Base-by-base conservation (phyloP, 1,140 invertebrate species). In the Hesperophylax magnus region DNA sequence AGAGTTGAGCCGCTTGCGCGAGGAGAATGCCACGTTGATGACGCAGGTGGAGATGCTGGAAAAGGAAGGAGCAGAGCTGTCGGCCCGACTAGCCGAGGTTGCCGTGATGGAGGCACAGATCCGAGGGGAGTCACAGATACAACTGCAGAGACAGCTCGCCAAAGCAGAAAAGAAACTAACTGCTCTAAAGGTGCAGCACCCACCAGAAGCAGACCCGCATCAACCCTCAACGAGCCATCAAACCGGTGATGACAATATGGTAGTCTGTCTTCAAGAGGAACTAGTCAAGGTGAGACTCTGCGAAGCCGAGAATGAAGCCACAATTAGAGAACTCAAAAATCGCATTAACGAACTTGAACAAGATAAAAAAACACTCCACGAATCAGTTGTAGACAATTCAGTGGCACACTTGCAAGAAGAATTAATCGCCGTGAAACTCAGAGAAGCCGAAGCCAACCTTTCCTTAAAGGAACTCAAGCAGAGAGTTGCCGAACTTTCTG, bases 51-150 rank as follows among this genome's bases (percentile, higher is more conserved):
- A 99, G 86, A 93, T 98, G 81, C 89, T 99, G 27, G 98, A 99
- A 87, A 95, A 95, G 34, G 96, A 97, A 86, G 96, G 95, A n/a
- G 94, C 95, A 24, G 94, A 95, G 79, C 87, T 97, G 22, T 98
- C 98, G 0, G 97, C 99, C 88, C 92, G 97, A 79, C 91, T 99
- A 83, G 83, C 83, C 5, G 78, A 69, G 5, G 97, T 99, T 2
- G 93, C 97, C 65, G 98, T 98, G 61, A 98, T 99, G 90, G 97
- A 99, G 15, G 97, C 96, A 39, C 91, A 97, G 18, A 98, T 98
- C 0, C 97, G 99, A 86, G 95, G 96, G 83, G 96, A 96, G 88
- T 95, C 94, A 8, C 94, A 94, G 15, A 96, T 86, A 61, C 87
- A 86, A 6, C 92, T 86, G 87, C 92, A 81, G 87, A 92, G 77